phyloP scores from a whole-genome alignment of 1,140 invertebrate genomes.

The Vollenhovia emeryi region DNA sequence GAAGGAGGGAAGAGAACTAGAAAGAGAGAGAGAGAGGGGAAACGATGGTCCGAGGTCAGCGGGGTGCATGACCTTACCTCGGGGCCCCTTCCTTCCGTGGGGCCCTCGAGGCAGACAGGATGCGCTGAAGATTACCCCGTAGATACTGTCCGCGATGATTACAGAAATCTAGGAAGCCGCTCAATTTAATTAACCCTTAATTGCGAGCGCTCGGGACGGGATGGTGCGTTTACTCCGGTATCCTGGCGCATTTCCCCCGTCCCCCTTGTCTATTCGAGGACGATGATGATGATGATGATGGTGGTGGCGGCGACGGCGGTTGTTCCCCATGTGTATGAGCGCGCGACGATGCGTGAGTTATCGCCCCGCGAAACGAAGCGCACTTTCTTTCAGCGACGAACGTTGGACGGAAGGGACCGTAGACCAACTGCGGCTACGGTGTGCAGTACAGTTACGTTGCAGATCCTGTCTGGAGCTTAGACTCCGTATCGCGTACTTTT shows the following conservation, averaged over 20 bases:
- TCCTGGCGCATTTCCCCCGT: conserved; percentile 37
- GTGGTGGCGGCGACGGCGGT: neutral
- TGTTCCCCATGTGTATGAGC: neutral
- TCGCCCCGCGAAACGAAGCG: conserved; percentile 20
- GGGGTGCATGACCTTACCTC: conserved; percentile 85
- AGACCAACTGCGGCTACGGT: neutral
- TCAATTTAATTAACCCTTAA: conserved; percentile 83
- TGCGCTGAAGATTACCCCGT: conserved; percentile 83
- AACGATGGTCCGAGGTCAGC: conserved; percentile 85
- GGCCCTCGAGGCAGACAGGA: conserved; percentile 83
- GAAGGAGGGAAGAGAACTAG: conserved; percentile 36
- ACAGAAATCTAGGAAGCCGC: conserved; percentile 84
- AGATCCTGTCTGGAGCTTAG: neutral
- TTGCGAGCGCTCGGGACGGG: conserved; percentile 68
- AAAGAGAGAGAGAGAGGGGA: conserved; percentile 73
- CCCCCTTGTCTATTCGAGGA: conserved; percentile 56
- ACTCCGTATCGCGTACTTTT: neutral
- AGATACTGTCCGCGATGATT: conserved; percentile 84
- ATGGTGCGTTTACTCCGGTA: conserved; percentile 58
- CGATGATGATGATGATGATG: conserved; percentile 50
- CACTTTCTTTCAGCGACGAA: conserved; percentile 28
- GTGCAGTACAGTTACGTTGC: neutral
- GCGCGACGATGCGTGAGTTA: conserved; percentile 53
- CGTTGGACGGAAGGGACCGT: neutral
- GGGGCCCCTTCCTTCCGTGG: conserved; percentile 84